Base-by-base conservation (phyloP, 2,113 vertebrate genomes). In the Mola mola region DNA sequence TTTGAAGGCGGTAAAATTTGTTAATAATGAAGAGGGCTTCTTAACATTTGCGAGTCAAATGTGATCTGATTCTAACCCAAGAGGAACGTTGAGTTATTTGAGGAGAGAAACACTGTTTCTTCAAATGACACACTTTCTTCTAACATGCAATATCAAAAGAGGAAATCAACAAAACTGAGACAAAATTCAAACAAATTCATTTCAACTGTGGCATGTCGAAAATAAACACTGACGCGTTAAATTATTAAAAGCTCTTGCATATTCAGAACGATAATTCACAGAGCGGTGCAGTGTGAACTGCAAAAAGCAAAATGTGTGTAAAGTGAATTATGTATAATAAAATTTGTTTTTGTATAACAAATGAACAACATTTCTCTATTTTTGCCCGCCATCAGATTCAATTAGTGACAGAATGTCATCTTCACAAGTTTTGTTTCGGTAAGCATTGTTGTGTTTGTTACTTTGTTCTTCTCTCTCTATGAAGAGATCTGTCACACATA, bases 121-220 rank as follows among this genome's bases (percentile, higher is more conserved):
- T 71, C 63, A 55, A 56, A 81, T 89, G 84, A 81, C 83, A 89
- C 72, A 87, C 75, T 87, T 88, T 86, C 61, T 11, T 46, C 16
- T n/a, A 78, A 71, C 58, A 80, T 2, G 37, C 33, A 15, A 68
- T 82, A 89, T 86, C 85, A 85, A 80, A 80, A 79, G 74, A 84
- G 69, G 44, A 84, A 78, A 78, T 74, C 87, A 88, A 83, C 86
- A 88, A 92, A 92, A 92, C 87, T 89, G 87, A 87, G 82, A 91
- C 91, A 90, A 92, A 91, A 91, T 90, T 83, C 83, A 92, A 92
- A 90, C 91, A 91, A 93, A 92, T 91, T 84, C 80, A 87, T 78
- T 81, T 49, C 72, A 87, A 83, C 69, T 40, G 36, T 49, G 37
- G 78, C 67, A 5, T 75, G 75, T 77, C 71, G 86, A 83, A 91